Evolutionary conservation across 2,797 vertebrate genomes (phyloP).

Genomic region (Helostoma temminkii): DNA sequence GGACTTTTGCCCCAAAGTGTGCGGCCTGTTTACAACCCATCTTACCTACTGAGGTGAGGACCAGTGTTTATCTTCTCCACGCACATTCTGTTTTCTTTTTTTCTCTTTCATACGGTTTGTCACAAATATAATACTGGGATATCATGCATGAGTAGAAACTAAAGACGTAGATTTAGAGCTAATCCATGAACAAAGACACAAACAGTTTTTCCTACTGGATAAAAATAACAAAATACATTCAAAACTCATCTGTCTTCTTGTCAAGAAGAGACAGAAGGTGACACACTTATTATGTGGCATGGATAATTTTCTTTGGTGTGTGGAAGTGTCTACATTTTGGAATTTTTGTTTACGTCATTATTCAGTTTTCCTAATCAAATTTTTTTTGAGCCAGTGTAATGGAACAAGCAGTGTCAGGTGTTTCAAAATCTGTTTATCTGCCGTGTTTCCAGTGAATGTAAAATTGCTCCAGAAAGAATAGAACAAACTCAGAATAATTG

Average conservation of each 20-base stretch:
- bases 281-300: too few species aligned
- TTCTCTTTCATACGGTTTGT: too few species aligned
- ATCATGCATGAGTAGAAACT: not conserved
- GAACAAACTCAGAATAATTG: not conserved
- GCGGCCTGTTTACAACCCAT: conserved; percentile 92
- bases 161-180: not conserved
- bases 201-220: too few species aligned
- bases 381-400: too few species aligned
- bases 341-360: too few species aligned
- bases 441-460: not conserved
- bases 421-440: not conserved
- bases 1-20: conserved; percentile 91
- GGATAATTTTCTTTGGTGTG: too few species aligned
- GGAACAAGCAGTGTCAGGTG: not conserved
- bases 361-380: not conserved
- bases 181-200: too few species aligned
- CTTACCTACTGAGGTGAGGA: conserved; percentile 88
- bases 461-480: not conserved
- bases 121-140: not conserved
- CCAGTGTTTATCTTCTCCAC: too few species aligned
- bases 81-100: not conserved
- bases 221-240: too few species aligned
- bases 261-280: too few species aligned
- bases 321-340: too few species aligned
- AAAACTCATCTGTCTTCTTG: too few species aligned